Base-by-base conservation (phyloP, 2,888 invertebrate genomes). In the Nemurella pictetii region DNA sequence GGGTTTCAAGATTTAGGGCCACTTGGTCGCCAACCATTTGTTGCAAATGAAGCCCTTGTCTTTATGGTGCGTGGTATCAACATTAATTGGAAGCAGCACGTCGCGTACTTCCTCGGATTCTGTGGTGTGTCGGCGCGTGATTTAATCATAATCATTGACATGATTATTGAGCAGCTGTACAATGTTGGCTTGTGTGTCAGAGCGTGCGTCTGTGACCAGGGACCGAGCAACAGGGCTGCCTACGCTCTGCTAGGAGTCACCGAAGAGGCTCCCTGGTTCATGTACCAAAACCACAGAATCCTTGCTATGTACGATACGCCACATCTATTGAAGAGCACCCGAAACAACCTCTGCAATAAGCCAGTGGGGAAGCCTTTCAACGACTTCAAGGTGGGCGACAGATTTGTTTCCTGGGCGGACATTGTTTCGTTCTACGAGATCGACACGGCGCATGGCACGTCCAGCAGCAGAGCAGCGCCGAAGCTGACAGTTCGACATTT, bases 401-500 rank as follows among this genome's bases (percentile, higher is more conserved):
- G 83, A 30, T 35, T 30, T 35, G 72, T 87, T 30, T 86, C 9
- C 85, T 88, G 30, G 83, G 82, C n/a, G 85, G 87, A 84, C 74
- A 87, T 9, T 84, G 85, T 12, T 0, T 3, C 0, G n/a, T 81
- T 81, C 28, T 81, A 81, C 4, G 25, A 55, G 25, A 25, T 81
- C 7, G 81, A 81, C 81, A 36, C 81, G 3, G 74, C 86, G 7
- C 83, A 85, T 2, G 87, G 88, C 75, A 83, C 85, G 25, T 75
- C 85, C 12, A 82, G 84, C 73, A 29, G 84, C 29, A 87, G 87
- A 85, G 87, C 88, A 32, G 87, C 87, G 0, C 86, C 86, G 7
- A 87, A 88, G 84, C 83, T 88, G n/a, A 88, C 87, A 7, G 85
- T 87, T n/a, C 32, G 81, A 20, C 88, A 88, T 73, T 74, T 88